Percentiles rank a stretch among this genome's conserved stretches.
These are phyloP conservation scores for Chinchilla lanigera DNA, from an alignment of 2,113 vertebrate species.

Conservation along the genomic window DNA sequence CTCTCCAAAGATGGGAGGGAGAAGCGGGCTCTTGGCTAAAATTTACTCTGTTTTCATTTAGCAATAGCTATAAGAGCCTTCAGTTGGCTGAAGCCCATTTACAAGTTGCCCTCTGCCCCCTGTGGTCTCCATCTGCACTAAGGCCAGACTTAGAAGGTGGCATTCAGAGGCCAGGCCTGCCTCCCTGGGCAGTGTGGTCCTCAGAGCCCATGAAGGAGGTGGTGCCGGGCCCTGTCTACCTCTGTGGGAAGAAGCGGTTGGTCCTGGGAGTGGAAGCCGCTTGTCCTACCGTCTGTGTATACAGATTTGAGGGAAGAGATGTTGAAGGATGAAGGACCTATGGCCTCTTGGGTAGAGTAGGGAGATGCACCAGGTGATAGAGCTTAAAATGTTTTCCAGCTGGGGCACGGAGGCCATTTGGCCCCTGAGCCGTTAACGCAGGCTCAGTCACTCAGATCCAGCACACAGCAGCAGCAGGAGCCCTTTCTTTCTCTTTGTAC, in stretches of 20 bases:
- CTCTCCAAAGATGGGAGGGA: not conserved
- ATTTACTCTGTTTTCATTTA: not conserved
- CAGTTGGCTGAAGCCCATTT: not conserved
- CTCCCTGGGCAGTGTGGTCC: not conserved
- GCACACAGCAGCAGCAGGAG: not conserved
- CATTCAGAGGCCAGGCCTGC: not conserved
- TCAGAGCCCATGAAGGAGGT: not conserved
- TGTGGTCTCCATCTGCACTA: not conserved
- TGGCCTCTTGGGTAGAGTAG: not conserved
- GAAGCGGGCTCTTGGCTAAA: not conserved
- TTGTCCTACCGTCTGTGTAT: not conserved
- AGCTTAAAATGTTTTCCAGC: not conserved
- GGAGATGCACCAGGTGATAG: too few species aligned
- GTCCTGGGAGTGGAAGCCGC: not conserved
- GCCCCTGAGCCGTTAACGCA: rapidly evolving
- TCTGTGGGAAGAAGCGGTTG: not conserved
- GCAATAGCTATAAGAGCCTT: not conserved
- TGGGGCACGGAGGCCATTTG: not conserved
- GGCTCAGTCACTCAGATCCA: not conserved
- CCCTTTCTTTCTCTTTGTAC: not conserved
- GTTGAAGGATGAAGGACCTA: not conserved
- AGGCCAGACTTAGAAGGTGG: not conserved
- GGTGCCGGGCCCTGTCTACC: not conserved
- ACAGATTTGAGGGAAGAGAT: too few species aligned
- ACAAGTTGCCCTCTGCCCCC: rapidly evolving